phyloP scores from a whole-genome alignment of 2,888 invertebrate genomes.

The Icerya purchasi region DNA sequence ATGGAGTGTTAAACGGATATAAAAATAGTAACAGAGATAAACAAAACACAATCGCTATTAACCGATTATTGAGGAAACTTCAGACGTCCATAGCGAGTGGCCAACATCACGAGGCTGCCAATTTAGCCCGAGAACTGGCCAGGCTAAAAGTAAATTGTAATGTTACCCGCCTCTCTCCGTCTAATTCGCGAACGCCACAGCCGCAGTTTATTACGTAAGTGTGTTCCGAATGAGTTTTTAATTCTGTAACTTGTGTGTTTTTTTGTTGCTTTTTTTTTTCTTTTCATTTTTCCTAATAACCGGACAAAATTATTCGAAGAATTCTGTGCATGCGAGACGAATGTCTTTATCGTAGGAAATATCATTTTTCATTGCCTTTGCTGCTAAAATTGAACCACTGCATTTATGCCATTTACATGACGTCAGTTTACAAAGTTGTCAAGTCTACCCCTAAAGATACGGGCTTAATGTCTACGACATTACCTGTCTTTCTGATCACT shows the following conservation, averaged over 20 bases:
- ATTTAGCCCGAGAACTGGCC: constrained; percentile 52
- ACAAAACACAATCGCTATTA: constrained; percentile 30
- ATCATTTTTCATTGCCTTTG: too few species aligned
- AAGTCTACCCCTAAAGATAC: too few species aligned
- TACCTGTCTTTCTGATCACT: too few species aligned
- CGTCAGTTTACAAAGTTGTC: too few species aligned
- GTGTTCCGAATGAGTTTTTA: background rate
- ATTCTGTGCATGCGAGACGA: background rate
- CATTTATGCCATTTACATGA: too few species aligned
- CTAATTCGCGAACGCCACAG: background rate
- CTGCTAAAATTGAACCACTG: too few species aligned
- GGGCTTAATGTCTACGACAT: too few species aligned
- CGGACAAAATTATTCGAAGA: too few species aligned
- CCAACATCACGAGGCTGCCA: constrained; percentile 50
- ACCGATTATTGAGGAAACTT: constrained; percentile 41
- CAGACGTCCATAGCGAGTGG: constrained; percentile 59
- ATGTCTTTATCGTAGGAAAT: background rate
- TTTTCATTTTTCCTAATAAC: too few species aligned
- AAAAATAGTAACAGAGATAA: too few species aligned
- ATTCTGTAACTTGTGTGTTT: background rate
- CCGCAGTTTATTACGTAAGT: background rate
- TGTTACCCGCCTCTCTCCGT: constrained; percentile 24
- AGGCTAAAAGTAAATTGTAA: constrained; percentile 53
- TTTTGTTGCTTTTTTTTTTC: too few species aligned
- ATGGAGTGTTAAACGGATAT: too few species aligned